Conservation (phyloP, 2,888 invertebrate genomes). For the Pristionchus exspectatus region DNA sequence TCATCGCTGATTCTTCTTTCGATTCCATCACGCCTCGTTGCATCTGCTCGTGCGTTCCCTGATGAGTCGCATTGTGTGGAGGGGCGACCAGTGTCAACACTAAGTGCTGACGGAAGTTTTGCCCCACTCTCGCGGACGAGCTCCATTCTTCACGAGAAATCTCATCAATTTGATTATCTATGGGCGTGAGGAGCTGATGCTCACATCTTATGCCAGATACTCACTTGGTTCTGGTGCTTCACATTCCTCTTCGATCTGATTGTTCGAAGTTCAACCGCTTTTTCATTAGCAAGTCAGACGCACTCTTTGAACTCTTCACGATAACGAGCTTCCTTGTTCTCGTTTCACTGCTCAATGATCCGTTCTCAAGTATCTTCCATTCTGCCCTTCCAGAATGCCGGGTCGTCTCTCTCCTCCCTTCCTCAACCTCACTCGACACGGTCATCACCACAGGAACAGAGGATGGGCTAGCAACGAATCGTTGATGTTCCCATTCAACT, state of each 20-base stretch:
- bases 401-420: conserved; percentile 37
- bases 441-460: neutral
- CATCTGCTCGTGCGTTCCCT: neutral
- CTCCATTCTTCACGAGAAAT: conserved; percentile 22
- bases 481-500: conserved; percentile 4
- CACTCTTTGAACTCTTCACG: neutral
- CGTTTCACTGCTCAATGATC: neutral
- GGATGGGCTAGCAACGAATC: neutral
- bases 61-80: conserved; percentile 32
- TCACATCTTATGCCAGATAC: neutral
- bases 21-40: neutral
- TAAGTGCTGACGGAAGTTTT: conserved; percentile 30
- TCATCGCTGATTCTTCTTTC: neutral
- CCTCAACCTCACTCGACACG: conserved; percentile 43
- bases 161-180: conserved; percentile 18
- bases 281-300: neutral
- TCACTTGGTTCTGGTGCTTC: neutral
- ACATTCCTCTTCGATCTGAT: neutral
- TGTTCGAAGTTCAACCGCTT: neutral
- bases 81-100: neutral
- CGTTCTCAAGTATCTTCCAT: neutral
- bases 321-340: conserved; percentile 1
- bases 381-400: conserved; percentile 32
- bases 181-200: neutral
- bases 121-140: conserved; percentile 11